Percentiles rank a stretch among this genome's conserved stretches.
These are phyloP conservation scores for Eumerus sabulonum DNA, from an alignment of 2,888 invertebrate genomes.

Conservation along the genomic window DNA sequence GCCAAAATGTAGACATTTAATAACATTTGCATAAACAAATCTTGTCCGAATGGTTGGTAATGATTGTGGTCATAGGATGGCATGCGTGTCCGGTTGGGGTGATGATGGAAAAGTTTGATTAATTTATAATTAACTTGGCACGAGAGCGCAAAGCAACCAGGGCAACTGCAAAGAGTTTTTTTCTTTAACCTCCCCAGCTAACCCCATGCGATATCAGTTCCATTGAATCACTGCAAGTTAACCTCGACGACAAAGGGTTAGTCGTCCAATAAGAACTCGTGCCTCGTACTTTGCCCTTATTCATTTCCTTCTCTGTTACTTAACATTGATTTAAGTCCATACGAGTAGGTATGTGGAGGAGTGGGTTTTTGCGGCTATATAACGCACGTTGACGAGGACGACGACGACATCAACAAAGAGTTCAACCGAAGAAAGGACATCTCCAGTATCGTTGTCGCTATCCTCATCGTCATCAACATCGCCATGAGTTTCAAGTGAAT, in stretches of 20 bases:
- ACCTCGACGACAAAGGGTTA: conserved; percentile 42
- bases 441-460: too few species aligned
- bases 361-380: conserved; percentile 14
- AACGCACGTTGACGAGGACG: background rate
- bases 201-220: conserved; percentile 27
- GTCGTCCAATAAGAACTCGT: conserved; percentile 37
- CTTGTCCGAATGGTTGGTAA: conserved; percentile 10
- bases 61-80: too few species aligned
- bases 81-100: too few species aligned
- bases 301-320: conserved; percentile 31
- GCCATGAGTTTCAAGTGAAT: conserved; percentile 4
- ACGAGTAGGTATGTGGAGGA: conserved; percentile 1
- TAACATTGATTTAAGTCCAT: conserved; percentile 33
- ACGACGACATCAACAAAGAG: conserved; percentile 21
- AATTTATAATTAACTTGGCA: too few species aligned
- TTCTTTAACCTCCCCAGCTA: conserved; percentile 11
- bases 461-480: conserved; percentile 36
- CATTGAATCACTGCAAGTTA: conserved; percentile 43
- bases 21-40: conserved; percentile 59
- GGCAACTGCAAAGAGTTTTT: too few species aligned
- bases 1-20: conserved; percentile 30
- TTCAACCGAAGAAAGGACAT: conserved; percentile 27
- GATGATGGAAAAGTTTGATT: too few species aligned
- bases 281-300: conserved; percentile 14
- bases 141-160: too few species aligned